Evolutionary conservation across 2,113 vertebrate species (phyloP).

Genomic region (Eupsittula cactorum): DNA sequence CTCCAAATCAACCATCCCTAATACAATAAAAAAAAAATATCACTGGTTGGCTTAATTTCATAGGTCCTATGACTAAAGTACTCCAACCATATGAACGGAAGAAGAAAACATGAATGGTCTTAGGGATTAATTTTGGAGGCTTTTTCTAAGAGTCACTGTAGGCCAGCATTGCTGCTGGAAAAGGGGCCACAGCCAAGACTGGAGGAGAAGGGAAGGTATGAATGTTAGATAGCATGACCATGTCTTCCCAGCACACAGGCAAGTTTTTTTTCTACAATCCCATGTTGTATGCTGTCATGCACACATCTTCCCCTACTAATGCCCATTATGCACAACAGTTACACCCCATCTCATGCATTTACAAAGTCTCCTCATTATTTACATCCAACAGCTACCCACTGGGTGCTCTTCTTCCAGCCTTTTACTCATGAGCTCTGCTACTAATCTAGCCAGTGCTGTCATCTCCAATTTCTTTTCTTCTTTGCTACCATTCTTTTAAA

Average conservation of each 20-base stretch:
- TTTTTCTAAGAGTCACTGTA: neutral
- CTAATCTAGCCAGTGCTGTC: constrained; percentile 22
- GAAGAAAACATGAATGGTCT: neutral
- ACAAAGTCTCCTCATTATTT: neutral
- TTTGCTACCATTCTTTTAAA: constrained; percentile 29
- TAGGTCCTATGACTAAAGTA: neutral
- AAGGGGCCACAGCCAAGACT: accelerated
- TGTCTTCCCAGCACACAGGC: accelerated
- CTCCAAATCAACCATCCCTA: neutral
- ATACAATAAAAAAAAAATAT: neutral
- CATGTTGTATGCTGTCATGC: neutral
- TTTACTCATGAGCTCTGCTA: constrained; percentile 14
- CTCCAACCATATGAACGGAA: neutral
- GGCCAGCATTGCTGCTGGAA: neutral
- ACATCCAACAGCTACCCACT: constrained; percentile 1
- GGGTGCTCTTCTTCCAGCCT: neutral
- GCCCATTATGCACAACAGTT: neutral
- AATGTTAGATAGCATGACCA: accelerated
- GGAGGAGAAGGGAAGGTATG: neutral
- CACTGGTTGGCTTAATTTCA: neutral
- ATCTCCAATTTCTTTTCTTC: constrained; percentile 33
- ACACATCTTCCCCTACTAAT: neutral
- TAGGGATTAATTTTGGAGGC: neutral
- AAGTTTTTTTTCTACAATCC: neutral
- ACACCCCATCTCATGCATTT: neutral